These are phyloP conservation scores for Heliconius hewitsoni DNA, from an alignment of 1,140 invertebrate genomes.

Conservation along the genomic window DNA sequence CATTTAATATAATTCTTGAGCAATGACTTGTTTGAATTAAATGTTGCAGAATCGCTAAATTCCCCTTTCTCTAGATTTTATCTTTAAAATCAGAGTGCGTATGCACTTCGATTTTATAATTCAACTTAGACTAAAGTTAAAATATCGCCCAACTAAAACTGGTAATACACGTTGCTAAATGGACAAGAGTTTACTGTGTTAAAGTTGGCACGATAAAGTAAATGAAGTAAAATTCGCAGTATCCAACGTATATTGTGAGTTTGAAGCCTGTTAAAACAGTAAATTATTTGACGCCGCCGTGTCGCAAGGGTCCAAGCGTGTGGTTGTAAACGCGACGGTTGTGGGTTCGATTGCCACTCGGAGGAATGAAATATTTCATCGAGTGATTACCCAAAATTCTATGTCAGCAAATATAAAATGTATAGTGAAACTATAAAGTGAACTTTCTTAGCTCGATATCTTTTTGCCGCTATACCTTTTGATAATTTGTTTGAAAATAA, in stretches of 20 bases:
- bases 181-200: slow-evolving; percentile 3
- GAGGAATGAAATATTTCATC: not conserved
- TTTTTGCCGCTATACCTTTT: no score
- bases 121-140: not conserved
- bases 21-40: no score
- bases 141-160: slow-evolving; percentile 12
- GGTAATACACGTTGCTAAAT: slow-evolving; percentile 8
- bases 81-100: not conserved
- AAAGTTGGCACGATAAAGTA: slow-evolving; percentile 16
- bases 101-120: not conserved
- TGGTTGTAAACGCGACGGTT: no score
- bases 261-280: slow-evolving; percentile 21
- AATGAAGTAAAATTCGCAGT: slow-evolving; percentile 26
- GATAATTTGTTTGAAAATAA: no score
- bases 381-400: slow-evolving; percentile 9
- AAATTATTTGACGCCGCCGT: not conserved
- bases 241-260: slow-evolving; percentile 16
- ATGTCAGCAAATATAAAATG: slow-evolving; percentile 16
- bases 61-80: not conserved
- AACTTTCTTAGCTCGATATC: no score
- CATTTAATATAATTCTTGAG: no score
- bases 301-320: no score
- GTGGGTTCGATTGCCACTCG: no score
- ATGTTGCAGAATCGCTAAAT: no score
- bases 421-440: not conserved